Evolutionary conservation across 2,888 invertebrate genomes (phyloP), one percentile per base, ranked within the genome.

Genomic region (Salticus scenicus): DNA sequence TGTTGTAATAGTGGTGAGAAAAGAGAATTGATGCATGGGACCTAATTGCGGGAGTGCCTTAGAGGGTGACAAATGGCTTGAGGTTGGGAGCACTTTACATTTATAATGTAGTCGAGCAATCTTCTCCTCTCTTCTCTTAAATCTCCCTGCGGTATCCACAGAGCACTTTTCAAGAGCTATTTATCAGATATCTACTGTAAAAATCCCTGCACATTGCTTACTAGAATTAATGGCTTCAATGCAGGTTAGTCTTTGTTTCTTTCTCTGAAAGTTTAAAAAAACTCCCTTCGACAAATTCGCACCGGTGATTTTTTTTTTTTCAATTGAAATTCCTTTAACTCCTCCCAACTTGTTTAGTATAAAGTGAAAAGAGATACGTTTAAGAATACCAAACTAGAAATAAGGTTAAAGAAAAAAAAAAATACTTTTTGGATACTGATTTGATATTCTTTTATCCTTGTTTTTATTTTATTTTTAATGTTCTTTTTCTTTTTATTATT

Each of bases 141-240:
- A 70, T 33, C 77, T 51, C 70, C 51, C 14, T 42, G 28, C 24
- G 70, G 37, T 41, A 57, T 14, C 69, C 70, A 10, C 70, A 66
- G 31, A 47, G 81, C 63, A 81, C 81, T 81, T 57, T 42, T 10
- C 17, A 28, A 67, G 57, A n/a, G 81, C 51, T 81, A 80, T 81
- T 63, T 81, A 81, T 81, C 73, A 74, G 57, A 28, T 67, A 73
- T 69, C 73, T 74, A 81, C 74, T 74, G 81, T 57, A 74, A 80
- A 80, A 80, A 80, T 74, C 74, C 74, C 69, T n/a, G 69, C 37
- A 73, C 74, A 69, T 81, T 81, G 81, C 74, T 81, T 81, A 69
- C 67, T n/a, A 41, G 69, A 81, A 81, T 81, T 81, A 74, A 81
- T 81, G 74, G 72, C 57, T 64, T 24, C 37, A 24, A 37, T 69